A percentile compares a stretch with the other conserved stretches of the same genome.
Conservation (phyloP, 1,140 invertebrate species). For the Cecropterus lyciades region DNA sequence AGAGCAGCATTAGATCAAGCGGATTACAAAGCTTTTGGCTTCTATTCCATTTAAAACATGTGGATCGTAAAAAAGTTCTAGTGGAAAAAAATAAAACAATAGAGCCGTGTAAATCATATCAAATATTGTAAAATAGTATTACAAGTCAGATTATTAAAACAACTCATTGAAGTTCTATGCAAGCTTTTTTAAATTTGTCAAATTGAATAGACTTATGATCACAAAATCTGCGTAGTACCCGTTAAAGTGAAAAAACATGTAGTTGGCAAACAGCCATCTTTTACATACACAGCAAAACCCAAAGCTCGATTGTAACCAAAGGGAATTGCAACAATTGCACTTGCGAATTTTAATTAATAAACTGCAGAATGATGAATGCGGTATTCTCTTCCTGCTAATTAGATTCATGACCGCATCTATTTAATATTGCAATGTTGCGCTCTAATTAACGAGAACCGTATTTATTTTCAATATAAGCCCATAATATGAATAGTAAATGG, state of each 20-base stretch:
- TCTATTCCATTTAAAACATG: too few relatives aligned
- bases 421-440: constrained; percentile 3
- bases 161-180: too few relatives aligned
- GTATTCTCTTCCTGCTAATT: constrained; percentile 25
- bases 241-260: neutral
- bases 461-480: neutral
- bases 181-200: neutral
- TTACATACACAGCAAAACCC: constrained; percentile 20
- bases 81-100: too few relatives aligned
- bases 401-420: constrained; percentile 18
- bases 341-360: constrained; percentile 34
- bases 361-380: constrained; percentile 26
- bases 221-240: neutral
- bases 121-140: too few relatives aligned
- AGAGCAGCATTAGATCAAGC: too few relatives aligned
- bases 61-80: too few relatives aligned
- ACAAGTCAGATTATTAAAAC: too few relatives aligned
- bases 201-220: neutral
- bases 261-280: constrained; percentile 18
- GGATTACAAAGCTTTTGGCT: too few relatives aligned
- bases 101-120: too few relatives aligned
- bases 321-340: constrained; percentile 31
- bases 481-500: too few relatives aligned
- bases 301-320: constrained; percentile 20
- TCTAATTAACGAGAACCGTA: neutral